A percentile compares a stretch with the other conserved stretches of the same genome.
phyloP scores from a whole-genome alignment of 2,797 vertebrate genomes.

The Valencia hispanica region DNA sequence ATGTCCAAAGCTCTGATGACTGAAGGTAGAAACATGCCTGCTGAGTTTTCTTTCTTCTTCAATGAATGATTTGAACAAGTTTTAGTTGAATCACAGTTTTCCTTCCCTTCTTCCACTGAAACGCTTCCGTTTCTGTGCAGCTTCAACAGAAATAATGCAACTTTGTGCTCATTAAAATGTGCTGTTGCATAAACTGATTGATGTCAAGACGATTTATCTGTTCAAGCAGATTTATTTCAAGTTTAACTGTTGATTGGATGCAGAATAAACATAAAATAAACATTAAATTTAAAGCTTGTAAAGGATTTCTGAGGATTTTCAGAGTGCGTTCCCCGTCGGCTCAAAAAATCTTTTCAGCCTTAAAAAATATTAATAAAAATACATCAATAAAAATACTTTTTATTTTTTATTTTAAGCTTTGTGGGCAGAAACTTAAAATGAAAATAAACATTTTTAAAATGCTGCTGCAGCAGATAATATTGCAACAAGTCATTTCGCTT shows the following conservation, averaged over 20 bases:
- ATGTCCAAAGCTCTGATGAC: background rate
- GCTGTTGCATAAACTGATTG: background rate
- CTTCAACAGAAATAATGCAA: background rate
- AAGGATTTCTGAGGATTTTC: background rate
- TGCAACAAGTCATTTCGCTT: background rate
- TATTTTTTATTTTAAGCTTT: too few species aligned
- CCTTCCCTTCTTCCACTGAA: background rate
- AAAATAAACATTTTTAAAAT: too few species aligned
- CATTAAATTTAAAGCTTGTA: background rate
- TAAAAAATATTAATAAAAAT: background rate
- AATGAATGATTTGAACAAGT: background rate
- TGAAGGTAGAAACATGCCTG: background rate
- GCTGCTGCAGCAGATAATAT: too few species aligned
- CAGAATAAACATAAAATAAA: background rate
- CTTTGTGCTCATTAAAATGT: background rate
- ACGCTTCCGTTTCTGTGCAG: background rate
- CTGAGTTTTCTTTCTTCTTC: background rate
- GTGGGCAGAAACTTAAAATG: too few species aligned
- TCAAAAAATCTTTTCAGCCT: too few species aligned
- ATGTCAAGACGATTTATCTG: background rate
- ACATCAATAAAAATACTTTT: background rate
- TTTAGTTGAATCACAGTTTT: background rate
- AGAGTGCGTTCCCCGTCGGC: background rate
- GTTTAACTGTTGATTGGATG: background rate
- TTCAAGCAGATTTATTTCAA: background rate